Conservation (phyloP, 2,113 vertebrate genomes). For the Camelus bactrianus region DNA sequence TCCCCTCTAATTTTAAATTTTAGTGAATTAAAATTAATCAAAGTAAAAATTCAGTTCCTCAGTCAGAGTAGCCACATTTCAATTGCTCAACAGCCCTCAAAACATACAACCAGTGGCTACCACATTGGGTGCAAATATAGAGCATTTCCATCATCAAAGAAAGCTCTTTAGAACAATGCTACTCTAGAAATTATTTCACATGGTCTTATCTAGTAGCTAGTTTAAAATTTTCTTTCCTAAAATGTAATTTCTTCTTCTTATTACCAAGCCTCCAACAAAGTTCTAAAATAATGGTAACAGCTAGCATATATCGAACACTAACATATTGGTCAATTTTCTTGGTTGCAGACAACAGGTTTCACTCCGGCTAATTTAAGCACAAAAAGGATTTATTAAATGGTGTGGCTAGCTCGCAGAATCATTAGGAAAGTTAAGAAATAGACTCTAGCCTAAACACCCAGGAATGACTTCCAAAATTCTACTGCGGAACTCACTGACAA, state of each 20-base stretch:
- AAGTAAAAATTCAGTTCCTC: constrained; percentile 27
- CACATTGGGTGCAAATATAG: background rate
- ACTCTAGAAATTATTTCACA: background rate
- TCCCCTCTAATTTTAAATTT: constrained; percentile 7
- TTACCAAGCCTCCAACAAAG: background rate
- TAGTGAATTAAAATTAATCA: background rate
- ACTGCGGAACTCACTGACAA: background rate
- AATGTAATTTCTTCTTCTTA: background rate
- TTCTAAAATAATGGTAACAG: background rate
- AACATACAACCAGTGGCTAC: background rate
- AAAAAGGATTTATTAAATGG: background rate
- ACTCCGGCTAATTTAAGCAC: background rate
- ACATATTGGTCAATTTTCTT: background rate
- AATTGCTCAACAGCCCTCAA: background rate
- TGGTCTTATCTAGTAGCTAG: background rate
- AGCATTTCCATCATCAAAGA: background rate
- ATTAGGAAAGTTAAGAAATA: constrained; percentile 23
- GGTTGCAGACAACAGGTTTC: background rate
- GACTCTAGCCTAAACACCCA: background rate
- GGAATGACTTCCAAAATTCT: constrained; percentile 21
- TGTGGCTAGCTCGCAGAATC: background rate
- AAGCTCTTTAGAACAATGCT: background rate
- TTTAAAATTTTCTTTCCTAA: background rate
- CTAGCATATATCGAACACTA: background rate
- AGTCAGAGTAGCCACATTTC: background rate